Conservation (phyloP, 2,797 vertebrate genomes). For the Masticophis lateralis region DNA sequence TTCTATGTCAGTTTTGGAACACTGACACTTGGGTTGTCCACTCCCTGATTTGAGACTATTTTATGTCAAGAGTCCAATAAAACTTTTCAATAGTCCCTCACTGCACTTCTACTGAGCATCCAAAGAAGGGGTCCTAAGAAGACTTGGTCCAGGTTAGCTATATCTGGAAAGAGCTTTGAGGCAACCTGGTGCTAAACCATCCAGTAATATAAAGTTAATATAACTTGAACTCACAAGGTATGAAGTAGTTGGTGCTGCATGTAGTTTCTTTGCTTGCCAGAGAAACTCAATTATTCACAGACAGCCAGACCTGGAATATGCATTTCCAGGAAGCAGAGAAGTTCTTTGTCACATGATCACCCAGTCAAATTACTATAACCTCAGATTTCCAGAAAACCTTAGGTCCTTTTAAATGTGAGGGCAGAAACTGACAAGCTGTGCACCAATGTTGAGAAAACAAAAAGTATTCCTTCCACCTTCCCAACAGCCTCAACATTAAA, state of each 20-base stretch:
- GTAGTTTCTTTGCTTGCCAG: not conserved
- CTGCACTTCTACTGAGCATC: not conserved
- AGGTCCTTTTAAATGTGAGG: not conserved
- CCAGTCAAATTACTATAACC: not conserved
- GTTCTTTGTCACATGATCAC: not conserved
- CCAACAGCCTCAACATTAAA: not conserved
- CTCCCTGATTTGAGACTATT: not conserved
- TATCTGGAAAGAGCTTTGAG: not conserved
- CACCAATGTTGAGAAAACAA: not conserved
- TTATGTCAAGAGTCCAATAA: not conserved
- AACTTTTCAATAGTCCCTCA: not conserved
- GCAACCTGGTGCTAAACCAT: not conserved
- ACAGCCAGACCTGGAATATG: not conserved
- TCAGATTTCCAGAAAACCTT: not conserved
- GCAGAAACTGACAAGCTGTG: not conserved
- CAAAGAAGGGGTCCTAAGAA: not conserved
- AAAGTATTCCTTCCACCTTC: not conserved
- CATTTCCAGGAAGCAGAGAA: not conserved
- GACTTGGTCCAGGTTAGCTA: not conserved
- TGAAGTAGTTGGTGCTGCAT: not conserved
- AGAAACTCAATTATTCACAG: not conserved
- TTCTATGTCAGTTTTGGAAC: too few species aligned
- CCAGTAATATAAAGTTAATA: not conserved
- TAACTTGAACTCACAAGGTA: not conserved
- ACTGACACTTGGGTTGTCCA: not conserved